phyloP scores from a whole-genome alignment of 1,140 invertebrate genomes.

The Platyscapa corneri region DNA sequence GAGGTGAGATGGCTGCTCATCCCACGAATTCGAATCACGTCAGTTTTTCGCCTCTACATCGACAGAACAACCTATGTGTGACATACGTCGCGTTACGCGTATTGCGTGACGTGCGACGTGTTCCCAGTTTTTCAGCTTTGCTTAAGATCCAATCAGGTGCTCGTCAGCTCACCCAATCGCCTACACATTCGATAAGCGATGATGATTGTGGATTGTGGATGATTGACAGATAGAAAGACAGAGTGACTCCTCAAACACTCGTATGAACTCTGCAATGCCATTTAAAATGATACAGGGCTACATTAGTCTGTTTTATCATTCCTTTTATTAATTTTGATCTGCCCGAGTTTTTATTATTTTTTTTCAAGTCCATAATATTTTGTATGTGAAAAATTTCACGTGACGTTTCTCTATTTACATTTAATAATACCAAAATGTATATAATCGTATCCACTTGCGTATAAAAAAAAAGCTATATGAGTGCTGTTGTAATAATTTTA shows the following conservation, averaged over 20 bases:
- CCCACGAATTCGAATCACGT: slow-evolving; percentile 12
- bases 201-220: slow-evolving; percentile 44
- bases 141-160: slow-evolving; percentile 5
- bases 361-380: background rate
- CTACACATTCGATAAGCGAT: slow-evolving; percentile 41
- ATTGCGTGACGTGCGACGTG: background rate
- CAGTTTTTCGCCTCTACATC: slow-evolving; percentile 24
- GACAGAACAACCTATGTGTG: slow-evolving; percentile 10
- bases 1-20: slow-evolving; percentile 34
- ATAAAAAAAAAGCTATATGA: background rate
- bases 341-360: slow-evolving; percentile 16
- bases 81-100: slow-evolving; percentile 2
- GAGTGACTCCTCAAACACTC: slow-evolving; percentile 27
- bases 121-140: slow-evolving; percentile 1
- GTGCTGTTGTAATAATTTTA: background rate
- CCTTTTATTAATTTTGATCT: slow-evolving; percentile 21
- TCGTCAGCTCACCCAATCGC: slow-evolving; percentile 16
- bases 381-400: background rate
- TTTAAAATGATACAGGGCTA: slow-evolving; percentile 43
- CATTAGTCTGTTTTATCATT: slow-evolving; percentile 28
- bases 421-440: background rate
- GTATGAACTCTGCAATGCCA: slow-evolving; percentile 46
- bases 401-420: background rate
- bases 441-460: background rate
- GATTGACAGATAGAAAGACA: slow-evolving; percentile 36